These are phyloP conservation scores for Hydrozoanthus tunicans DNA, from an alignment of 64 coral and sea anemone species.

Conservation along the genomic window DNA sequence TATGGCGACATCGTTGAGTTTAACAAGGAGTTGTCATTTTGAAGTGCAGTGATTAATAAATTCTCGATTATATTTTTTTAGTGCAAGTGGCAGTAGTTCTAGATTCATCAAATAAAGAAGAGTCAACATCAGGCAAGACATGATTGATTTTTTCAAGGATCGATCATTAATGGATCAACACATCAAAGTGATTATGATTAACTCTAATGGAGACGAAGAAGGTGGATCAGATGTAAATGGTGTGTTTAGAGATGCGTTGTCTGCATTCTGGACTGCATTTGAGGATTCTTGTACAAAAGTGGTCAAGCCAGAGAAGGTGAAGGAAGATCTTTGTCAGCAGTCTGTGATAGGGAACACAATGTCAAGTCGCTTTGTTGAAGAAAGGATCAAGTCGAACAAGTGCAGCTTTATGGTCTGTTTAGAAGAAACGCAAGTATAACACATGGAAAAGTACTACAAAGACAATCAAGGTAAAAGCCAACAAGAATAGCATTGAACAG, in stretches of 20 bases:
- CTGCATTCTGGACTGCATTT: conserved; percentile 45
- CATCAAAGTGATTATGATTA: conserved; percentile 52
- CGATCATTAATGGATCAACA: neutral
- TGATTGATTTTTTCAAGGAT: conserved; percentile 40
- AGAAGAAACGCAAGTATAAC: conserved; percentile 62
- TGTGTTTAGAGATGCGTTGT: conserved; percentile 22
- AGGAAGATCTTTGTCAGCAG: conserved; percentile 53
- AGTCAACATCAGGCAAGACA: conserved; percentile 33
- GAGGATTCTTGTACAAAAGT: conserved; percentile 25
- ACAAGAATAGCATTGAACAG: conserved; percentile 57
- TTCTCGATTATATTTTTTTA: neutral
- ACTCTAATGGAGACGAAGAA: conserved; percentile 28
- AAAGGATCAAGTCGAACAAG: conserved; percentile 65
- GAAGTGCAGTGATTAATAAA: neutral
- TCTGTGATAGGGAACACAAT: conserved; percentile 43
- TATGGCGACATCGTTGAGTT: no score
- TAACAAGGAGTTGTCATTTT: no score
- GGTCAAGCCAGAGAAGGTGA: neutral
- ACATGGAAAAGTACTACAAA: conserved; percentile 64
- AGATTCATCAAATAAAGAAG: conserved; percentile 8
- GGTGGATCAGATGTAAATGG: conserved; percentile 24
- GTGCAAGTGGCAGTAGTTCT: neutral
- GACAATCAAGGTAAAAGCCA: conserved; percentile 53
- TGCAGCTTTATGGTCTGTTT: conserved; percentile 61
- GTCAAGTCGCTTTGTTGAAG: conserved; percentile 49